These are phyloP conservation scores for Philereme vetulata DNA, from an alignment of 2,888 invertebrate species.

Conservation along the genomic window DNA sequence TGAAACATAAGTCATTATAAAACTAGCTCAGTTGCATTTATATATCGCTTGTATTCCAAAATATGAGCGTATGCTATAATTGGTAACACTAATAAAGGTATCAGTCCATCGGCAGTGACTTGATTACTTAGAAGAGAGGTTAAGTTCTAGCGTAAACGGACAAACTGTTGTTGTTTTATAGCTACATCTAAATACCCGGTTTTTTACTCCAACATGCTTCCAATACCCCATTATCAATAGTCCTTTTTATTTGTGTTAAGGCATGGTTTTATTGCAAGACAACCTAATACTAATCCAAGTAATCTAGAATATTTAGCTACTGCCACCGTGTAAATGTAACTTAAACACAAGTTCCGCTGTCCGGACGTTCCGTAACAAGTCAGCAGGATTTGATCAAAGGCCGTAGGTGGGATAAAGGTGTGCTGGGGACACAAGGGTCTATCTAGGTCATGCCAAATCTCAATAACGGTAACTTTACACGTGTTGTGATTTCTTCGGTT, in stretches of 20 bases:
- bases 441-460: constrained; percentile 34
- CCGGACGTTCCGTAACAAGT: constrained; percentile 37
- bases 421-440: constrained; percentile 35
- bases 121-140: no score
- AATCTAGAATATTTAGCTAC: constrained; percentile 1
- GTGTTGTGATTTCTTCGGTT: constrained; percentile 16
- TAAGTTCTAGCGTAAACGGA: no score
- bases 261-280: no score
- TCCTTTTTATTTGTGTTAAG: no score
- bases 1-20: neutral
- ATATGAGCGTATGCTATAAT: no score
- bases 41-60: no score
- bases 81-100: no score
- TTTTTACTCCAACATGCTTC: no score
- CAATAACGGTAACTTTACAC: constrained; percentile 20
- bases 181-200: no score
- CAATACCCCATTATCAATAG: no score
- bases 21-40: neutral
- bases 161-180: no score
- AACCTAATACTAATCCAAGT: neutral
- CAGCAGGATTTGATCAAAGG: constrained; percentile 43
- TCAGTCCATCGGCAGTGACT: no score
- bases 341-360: constrained; percentile 29
- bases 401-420: constrained; percentile 37
- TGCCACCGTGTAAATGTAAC: constrained; percentile 18